Percentiles rank a stretch among this genome's conserved stretches.
phyloP scores from a whole-genome alignment of 2,888 invertebrate genomes.

The Apamea anceps region DNA sequence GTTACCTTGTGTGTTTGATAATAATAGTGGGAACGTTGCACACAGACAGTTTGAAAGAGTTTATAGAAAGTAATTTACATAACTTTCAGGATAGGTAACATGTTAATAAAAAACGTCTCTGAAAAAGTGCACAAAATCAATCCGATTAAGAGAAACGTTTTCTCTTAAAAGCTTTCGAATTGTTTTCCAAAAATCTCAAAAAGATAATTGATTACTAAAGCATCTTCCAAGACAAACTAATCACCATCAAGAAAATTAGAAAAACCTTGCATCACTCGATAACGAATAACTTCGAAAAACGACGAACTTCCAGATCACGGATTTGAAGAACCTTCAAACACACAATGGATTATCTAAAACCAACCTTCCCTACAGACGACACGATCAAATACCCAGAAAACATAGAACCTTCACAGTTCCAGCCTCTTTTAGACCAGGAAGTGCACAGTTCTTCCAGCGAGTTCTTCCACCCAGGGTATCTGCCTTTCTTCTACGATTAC shows the following conservation, averaged over 20 bases:
- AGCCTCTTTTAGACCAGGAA: slow-evolving; percentile 56
- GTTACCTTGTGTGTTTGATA: slow-evolving; percentile 13
- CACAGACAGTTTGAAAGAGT: background rate
- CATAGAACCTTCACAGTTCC: slow-evolving; percentile 41
- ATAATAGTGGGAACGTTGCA: background rate
- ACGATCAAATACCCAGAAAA: slow-evolving; percentile 60
- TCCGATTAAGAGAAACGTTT: background rate
- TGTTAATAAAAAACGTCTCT: too few relatives aligned
- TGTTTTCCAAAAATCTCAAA: background rate
- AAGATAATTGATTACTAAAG: background rate
- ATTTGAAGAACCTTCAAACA: background rate
- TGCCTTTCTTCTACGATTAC: slow-evolving; percentile 80
- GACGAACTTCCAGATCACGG: background rate
- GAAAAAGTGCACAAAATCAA: too few relatives aligned
- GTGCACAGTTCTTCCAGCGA: slow-evolving; percentile 63
- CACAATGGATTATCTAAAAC: slow-evolving; percentile 78
- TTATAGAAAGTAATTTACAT: background rate
- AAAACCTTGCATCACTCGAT: background rate
- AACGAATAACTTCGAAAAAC: background rate
- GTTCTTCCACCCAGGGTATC: slow-evolving; percentile 70
- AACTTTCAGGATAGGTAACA: background rate
- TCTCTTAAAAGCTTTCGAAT: background rate
- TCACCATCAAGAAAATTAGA: background rate
- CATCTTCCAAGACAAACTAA: background rate
- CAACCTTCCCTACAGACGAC: slow-evolving; percentile 71